Percentiles rank a stretch among this genome's conserved stretches.
These are phyloP conservation scores for Lacerta viridis DNA, from an alignment of 2,797 vertebrate genomes.

Conservation along the genomic window DNA sequence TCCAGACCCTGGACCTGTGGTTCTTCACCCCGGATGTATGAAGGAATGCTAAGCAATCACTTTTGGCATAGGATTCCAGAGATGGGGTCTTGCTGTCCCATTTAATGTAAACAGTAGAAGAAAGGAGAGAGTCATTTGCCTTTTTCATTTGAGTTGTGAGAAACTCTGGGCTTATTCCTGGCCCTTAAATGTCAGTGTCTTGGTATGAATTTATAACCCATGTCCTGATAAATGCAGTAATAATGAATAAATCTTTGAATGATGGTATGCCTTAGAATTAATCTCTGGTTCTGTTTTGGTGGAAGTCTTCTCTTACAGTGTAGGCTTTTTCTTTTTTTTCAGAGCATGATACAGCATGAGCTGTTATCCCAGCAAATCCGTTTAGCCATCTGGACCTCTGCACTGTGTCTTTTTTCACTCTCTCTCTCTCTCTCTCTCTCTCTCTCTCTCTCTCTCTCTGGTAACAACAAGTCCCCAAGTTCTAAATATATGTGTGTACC, in stretches of 20 bases:
- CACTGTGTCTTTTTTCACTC: background rate
- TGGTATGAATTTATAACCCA: background rate
- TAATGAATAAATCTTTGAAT: background rate
- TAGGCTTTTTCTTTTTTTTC: conserved; percentile 4
- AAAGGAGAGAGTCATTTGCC: background rate
- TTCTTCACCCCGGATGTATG: background rate
- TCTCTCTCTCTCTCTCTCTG: conserved; percentile 6
- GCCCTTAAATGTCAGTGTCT: background rate
- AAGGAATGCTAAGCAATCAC: no score
- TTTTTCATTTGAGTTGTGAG: background rate
- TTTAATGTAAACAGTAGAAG: background rate
- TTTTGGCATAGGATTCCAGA: no score
- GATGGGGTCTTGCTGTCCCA: background rate
- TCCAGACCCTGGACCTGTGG: no score
- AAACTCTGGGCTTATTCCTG: background rate
- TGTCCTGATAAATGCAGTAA: background rate
- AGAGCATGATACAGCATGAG: conserved; percentile 4
- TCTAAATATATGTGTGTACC: background rate
- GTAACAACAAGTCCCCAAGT: conserved; percentile 14
- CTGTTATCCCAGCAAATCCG: conserved; percentile 29
- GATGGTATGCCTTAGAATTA: background rate
- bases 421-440: no score
- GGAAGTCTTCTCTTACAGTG: background rate
- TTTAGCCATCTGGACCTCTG: conserved; percentile 29
- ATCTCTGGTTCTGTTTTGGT: background rate